Percentiles rank a stretch among this genome's conserved stretches.
phyloP scores from a whole-genome alignment of 2,797 vertebrate genomes.

The Gymnoscopelus braueri region DNA sequence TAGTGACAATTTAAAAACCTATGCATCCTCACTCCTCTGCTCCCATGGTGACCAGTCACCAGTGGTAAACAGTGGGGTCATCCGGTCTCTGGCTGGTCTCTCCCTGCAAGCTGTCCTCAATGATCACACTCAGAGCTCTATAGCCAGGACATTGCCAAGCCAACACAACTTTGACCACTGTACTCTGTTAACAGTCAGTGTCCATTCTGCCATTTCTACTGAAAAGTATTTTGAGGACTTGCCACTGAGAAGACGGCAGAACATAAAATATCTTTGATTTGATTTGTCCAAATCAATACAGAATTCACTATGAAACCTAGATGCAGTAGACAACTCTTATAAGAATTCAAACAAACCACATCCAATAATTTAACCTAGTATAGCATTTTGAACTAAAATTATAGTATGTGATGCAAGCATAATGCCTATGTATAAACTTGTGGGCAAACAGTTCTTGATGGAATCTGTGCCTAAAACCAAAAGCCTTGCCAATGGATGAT shows the following conservation, averaged over 20 bases:
- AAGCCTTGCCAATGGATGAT: slow-evolving; percentile 58
- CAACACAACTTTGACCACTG: slow-evolving; percentile 50
- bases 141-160: slow-evolving; percentile 46
- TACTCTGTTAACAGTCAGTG: slow-evolving; percentile 48
- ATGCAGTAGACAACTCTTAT: slow-evolving; percentile 23
- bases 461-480: slow-evolving; percentile 70
- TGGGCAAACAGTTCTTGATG: slow-evolving; percentile 41
- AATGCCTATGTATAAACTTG: slow-evolving; percentile 24
- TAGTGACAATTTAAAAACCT: slow-evolving; percentile 43
- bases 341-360: slow-evolving; percentile 29
- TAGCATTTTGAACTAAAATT: slow-evolving; percentile 36
- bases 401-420: slow-evolving; percentile 36
- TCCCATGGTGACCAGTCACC: slow-evolving; percentile 11
- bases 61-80: too few species aligned
- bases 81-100: not conserved
- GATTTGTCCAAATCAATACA: slow-evolving; percentile 39
- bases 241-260: slow-evolving; percentile 19
- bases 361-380: slow-evolving; percentile 20
- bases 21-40: slow-evolving; percentile 34
- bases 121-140: slow-evolving; percentile 41
- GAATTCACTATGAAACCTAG: slow-evolving; percentile 24
- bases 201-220: slow-evolving; percentile 61
- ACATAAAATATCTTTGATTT: slow-evolving; percentile 14
- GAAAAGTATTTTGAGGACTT: slow-evolving; percentile 56
- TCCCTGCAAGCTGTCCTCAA: slow-evolving; percentile 40